These are phyloP conservation scores for Phalacrocorax pelagicus DNA, from an alignment of 2,113 vertebrate genomes.

Conservation along the genomic window DNA sequence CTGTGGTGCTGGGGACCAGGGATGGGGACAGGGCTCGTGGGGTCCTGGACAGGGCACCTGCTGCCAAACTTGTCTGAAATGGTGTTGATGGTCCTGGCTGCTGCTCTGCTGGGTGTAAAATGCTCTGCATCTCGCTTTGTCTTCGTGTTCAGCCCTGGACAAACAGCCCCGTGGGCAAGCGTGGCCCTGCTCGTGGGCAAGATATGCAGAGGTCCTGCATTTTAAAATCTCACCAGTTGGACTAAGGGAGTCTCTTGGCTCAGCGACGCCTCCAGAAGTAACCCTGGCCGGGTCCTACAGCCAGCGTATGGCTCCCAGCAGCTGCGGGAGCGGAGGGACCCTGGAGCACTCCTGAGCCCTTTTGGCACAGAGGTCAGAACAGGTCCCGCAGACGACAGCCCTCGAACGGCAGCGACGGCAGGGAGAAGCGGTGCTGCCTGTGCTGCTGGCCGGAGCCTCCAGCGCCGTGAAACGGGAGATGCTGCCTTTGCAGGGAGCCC, in stretches of 20 bases:
- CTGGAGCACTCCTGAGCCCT: neutral
- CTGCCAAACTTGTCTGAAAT: neutral
- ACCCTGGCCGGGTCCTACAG: neutral
- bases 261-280: neutral
- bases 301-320: neutral
- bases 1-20: neutral
- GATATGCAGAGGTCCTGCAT: neutral
- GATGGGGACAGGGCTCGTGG: neutral
- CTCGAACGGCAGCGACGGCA: rapidly evolving
- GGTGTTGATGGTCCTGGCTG: rapidly evolving
- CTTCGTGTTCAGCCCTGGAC: rapidly evolving
- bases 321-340: neutral
- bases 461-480: neutral
- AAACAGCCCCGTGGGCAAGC: neutral
- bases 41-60: rapidly evolving
- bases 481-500: neutral
- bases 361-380: neutral
- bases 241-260: neutral
- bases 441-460: neutral
- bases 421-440: neutral
- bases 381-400: rapidly evolving
- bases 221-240: neutral
- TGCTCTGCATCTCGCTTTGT: neutral
- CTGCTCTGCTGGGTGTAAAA: rapidly evolving
- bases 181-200: neutral